A percentile compares a stretch with the other conserved stretches of the same genome.
phyloP scores from a whole-genome alignment of 1,140 invertebrate species.

The Temnothorax nylanderi region DNA sequence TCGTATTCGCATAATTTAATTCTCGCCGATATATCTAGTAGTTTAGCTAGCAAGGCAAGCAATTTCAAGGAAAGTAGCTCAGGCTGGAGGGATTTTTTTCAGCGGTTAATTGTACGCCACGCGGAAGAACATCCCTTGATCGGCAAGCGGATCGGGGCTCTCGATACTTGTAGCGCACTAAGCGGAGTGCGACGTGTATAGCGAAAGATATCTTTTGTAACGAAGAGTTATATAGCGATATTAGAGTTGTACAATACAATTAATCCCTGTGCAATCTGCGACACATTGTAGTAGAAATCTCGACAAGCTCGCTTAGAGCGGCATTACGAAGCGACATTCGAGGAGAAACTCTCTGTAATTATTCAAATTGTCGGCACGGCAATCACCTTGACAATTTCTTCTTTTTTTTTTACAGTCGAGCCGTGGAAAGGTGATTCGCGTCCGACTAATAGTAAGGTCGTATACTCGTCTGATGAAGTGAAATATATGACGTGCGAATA shows the following conservation, averaged over 20 bases:
- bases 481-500: slow-evolving; percentile 8
- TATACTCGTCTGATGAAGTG: neutral
- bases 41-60: neutral
- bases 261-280: neutral
- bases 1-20: slow-evolving; percentile 1
- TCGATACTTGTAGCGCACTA: neutral
- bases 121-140: neutral
- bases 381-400: slow-evolving; percentile 1
- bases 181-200: neutral
- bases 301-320: neutral
- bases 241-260: slow-evolving; percentile 8
- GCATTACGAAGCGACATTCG: neutral
- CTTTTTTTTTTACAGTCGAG: neutral
- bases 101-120: neutral
- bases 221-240: slow-evolving; percentile 21
- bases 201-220: slow-evolving; percentile 40
- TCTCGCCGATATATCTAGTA: neutral
- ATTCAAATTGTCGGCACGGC: slow-evolving; percentile 19
- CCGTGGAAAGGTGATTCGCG: neutral
- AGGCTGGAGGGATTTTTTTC: neutral
- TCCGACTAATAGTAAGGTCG: neutral
- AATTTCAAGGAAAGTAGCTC: neutral
- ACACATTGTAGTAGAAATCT: slow-evolving; percentile 19
- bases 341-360: slow-evolving; percentile 36
- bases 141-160: neutral